Base-by-base conservation (phyloP, 2,797 vertebrate species). In the Phalanger gymnotis region DNA sequence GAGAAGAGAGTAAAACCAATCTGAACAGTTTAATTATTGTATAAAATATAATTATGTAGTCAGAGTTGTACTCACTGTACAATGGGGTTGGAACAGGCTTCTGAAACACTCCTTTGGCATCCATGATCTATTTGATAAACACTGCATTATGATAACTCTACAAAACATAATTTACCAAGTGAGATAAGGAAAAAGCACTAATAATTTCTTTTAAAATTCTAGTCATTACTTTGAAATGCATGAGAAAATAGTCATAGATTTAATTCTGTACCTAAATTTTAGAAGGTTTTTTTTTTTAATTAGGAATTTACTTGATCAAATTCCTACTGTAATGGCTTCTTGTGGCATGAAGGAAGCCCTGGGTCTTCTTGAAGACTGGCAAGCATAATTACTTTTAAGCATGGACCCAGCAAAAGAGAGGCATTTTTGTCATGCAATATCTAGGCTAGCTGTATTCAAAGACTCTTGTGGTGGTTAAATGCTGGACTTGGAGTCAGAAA, bases 21-120 rank as follows among this genome's bases (percentile, higher is more conserved):
- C 58, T 81, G 19, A 98, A 90, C 25, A 95, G 55, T 97, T 98
- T 97, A 97, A 97, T 98, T 97, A 97, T 97, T 97, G 0, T 66
- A 96, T 94, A 97, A 98, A 96, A 51, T 95, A 91, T 56, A 97
- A 95, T 95, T 95, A 96, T 47, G 52, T 30, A 95, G 56, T 96
- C 91, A 92, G 53, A 7, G 9, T 94, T 92, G 92, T 96, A 96
- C 95, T 97, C 51, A 92, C 9, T 66, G 4, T 94, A 92, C 7
- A 97, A 90, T 28, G 56, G 22, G 81, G 5, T 92, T 97, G 28
- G 47, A 92, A 66, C 4, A 19, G 47, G 93, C 92, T 98, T 96
- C 54, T 40, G 55, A 97, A 98, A 96, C 22, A 52, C 13, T 0
- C 54, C n/a, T 96, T 53, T 93, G 73, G 95, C 96, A 95, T 34